Conservation (phyloP, 2,888 invertebrate species). For the Hofmannophila pseudospretella region DNA sequence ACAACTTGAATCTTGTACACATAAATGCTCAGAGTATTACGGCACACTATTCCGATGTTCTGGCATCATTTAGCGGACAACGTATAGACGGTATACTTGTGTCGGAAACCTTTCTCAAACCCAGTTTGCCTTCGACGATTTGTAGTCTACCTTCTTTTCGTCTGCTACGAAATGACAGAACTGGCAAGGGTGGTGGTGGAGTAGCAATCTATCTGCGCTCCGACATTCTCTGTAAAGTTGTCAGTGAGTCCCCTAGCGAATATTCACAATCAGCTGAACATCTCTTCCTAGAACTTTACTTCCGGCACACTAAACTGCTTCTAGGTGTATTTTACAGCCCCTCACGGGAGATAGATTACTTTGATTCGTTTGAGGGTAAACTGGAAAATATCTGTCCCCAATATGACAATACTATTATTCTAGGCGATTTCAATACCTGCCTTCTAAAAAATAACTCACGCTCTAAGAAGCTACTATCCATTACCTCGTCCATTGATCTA, state of each 20-base stretch:
- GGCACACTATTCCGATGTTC: too few species aligned
- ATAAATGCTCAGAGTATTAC: too few species aligned
- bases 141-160: background rate
- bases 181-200: too few species aligned
- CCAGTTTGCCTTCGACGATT: background rate
- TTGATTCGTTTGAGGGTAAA: slow-evolving; percentile 3
- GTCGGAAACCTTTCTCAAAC: background rate
- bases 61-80: too few species aligned
- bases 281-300: background rate
- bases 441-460: slow-evolving; percentile 8
- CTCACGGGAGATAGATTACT: slow-evolving; percentile 4
- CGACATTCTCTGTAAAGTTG: background rate
- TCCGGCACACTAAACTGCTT: background rate
- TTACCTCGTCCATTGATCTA: slow-evolving; percentile 1
- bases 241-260: background rate
- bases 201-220: background rate
- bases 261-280: background rate
- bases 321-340: slow-evolving; percentile 3
- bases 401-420: slow-evolving; percentile 7
- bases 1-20: too few species aligned
- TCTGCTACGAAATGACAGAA: background rate
- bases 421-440: too few species aligned
- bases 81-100: background rate
- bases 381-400: slow-evolving; percentile 2
- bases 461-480: background rate